A percentile compares a stretch with the other conserved stretches of the same genome.
Evolutionary conservation across 2,888 invertebrate species (phyloP).

Genomic region (Lamellibrachia columna): DNA sequence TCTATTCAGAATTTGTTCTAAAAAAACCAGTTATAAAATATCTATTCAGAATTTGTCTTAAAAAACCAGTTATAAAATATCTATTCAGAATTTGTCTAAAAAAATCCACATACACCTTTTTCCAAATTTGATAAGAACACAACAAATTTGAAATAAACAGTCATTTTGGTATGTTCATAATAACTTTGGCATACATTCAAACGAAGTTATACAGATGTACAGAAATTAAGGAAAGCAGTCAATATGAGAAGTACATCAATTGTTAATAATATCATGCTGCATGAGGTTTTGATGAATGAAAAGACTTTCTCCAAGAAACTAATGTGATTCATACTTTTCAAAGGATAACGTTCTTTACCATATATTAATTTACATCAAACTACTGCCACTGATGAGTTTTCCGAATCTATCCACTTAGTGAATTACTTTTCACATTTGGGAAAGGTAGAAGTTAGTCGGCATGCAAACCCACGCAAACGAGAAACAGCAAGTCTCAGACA

Average conservation of each 20-base stretch:
- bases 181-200: too few species aligned
- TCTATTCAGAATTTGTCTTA: too few species aligned
- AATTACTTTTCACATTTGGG: background rate
- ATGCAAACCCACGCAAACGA: background rate
- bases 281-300: too few species aligned
- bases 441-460: background rate
- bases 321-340: background rate
- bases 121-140: background rate
- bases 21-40: too few species aligned
- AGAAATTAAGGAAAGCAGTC: too few species aligned
- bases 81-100: background rate
- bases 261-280: background rate
- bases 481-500: background rate
- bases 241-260: background rate
- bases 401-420: background rate
- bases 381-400: background rate
- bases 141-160: background rate
- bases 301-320: too few species aligned
- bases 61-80: too few species aligned
- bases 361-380: background rate
- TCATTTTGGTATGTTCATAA: too few species aligned
- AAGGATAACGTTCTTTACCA: background rate
- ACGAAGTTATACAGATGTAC: too few species aligned
- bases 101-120: too few species aligned
- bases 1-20: too few species aligned